Percentiles rank a stretch among this genome's conserved stretches.
These are phyloP conservation scores for Nomia melanderi DNA, from an alignment of 1,140 invertebrate genomes.

Conservation along the genomic window DNA sequence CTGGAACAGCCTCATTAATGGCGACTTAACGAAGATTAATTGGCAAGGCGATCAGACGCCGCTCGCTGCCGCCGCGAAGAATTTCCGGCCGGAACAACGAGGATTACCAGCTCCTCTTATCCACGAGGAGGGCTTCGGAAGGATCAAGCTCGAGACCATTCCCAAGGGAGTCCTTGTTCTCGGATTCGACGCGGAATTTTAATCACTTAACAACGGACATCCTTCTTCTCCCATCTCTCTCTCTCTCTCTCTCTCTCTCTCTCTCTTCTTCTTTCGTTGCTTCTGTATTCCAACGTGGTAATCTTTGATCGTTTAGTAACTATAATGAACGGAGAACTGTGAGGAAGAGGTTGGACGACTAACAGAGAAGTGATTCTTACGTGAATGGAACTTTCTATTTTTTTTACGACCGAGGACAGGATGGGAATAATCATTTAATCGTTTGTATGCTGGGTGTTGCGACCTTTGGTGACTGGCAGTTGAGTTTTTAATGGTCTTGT, in stretches of 20 bases:
- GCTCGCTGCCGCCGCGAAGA: neutral
- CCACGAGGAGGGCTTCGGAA: neutral
- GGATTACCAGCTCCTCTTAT: neutral
- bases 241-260: no score
- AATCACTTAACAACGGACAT: conserved; percentile 6
- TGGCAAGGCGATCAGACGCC: neutral
- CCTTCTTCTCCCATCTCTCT: neutral
- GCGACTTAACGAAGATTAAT: conserved; percentile 4
- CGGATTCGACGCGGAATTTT: neutral
- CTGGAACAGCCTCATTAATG: neutral
- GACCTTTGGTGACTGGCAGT: no score
- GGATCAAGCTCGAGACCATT: neutral
- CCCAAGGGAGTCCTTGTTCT: neutral
- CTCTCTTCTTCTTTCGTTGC: no score
- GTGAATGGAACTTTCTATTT: neutral
- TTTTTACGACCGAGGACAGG: neutral
- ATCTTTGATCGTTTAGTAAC: neutral
- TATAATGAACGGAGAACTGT: neutral
- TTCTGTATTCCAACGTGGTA: neutral
- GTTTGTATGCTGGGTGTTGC: no score
- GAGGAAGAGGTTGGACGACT: neutral
- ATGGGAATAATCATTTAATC: neutral
- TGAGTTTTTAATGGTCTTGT: no score
- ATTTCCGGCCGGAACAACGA: neutral
- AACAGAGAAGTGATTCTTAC: neutral